Evolutionary conservation across 1,140 invertebrate genomes (phyloP).

Genomic region (Drosophila ohnishii): DNA sequence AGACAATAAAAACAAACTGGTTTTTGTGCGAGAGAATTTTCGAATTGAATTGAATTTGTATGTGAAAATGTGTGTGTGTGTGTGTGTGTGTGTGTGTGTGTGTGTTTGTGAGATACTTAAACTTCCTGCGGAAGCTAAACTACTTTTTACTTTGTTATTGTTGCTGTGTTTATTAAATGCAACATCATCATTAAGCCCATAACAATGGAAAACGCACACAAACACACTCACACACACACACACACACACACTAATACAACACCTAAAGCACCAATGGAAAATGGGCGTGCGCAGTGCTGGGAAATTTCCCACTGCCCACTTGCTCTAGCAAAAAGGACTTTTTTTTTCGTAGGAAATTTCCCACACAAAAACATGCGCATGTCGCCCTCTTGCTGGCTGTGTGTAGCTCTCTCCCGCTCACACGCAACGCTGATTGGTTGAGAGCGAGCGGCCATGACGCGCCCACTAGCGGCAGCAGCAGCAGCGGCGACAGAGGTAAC

Average conservation of each 20-base stretch:
- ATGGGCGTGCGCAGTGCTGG: constrained; percentile 59
- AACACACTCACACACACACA: background rate
- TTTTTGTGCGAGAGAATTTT: constrained; percentile 54
- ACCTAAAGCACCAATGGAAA: constrained; percentile 30
- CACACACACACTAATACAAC: too few species aligned
- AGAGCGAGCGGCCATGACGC: constrained; percentile 41
- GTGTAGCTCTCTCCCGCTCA: constrained; percentile 40
- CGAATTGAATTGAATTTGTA: constrained; percentile 76
- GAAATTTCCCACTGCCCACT: constrained; percentile 49
- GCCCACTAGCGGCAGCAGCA: constrained; percentile 40
- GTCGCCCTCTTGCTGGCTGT: background rate
- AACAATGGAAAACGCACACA: constrained; percentile 65
- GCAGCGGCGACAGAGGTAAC: background rate
- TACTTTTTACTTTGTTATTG: constrained; percentile 63
- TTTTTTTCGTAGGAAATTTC: constrained; percentile 42
- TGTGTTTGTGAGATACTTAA: constrained; percentile 58
- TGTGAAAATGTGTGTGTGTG: constrained; percentile 26
- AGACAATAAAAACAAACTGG: constrained; percentile 57
- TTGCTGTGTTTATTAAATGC: constrained; percentile 66
- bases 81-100: too few species aligned
- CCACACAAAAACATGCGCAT: constrained; percentile 39
- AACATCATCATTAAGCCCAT: constrained; percentile 79
- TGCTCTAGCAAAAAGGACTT: constrained; percentile 4
- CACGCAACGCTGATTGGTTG: constrained; percentile 51
- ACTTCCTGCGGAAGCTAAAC: constrained; percentile 78